Base-by-base conservation (phyloP, 2,113 vertebrate genomes). In the Hirundichthys speculiger region DNA sequence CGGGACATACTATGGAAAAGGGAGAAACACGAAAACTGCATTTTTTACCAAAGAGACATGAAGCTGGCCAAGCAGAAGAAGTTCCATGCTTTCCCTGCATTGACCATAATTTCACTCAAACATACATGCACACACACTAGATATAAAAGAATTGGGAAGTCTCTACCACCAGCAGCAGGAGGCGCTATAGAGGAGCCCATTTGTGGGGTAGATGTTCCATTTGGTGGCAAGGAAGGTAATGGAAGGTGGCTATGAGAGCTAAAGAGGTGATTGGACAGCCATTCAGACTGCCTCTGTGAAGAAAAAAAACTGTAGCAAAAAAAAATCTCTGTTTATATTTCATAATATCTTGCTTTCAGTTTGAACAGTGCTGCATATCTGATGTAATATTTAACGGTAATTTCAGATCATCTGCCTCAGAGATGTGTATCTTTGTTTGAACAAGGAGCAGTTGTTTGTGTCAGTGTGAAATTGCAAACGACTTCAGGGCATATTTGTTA, bases 401-500 rank as follows among this genome's bases (percentile, higher is more conserved):
- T 84, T 83, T 85, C 55, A 80, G 78, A 70, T 77, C 77, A 78
- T 58, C 72, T 68, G 60, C 72, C 72, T 82, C 53, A 65, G 55
- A 82, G 75, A 89, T 84, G 76, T 65, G 67, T 82, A 87, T 89
- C 86, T 84, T 46, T 89, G 85, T 91, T 90, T 89, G 82, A 88
- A 89, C 71, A 86, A 85, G 74, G 63, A 80, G 75, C 67, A 41
- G 57, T 86, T 92, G 90, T 92, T 92, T 92, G 86, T 90, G 82
- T 82, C 86, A 42, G 77, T 80, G 84, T 81, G 78, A 90, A 92
- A 90, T 86, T 67, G 71, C 86, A 87, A 87, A 90, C 75, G 85
- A 91, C 89, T 90, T 83, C 58, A 61, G 90, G 90, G 86, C 90
- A 88, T 89, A 86, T 91, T 91, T 85, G 86, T 75, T 91, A 88